Conservation (phyloP, 2,797 vertebrate genomes). For the Heliangelus exortis region DNA sequence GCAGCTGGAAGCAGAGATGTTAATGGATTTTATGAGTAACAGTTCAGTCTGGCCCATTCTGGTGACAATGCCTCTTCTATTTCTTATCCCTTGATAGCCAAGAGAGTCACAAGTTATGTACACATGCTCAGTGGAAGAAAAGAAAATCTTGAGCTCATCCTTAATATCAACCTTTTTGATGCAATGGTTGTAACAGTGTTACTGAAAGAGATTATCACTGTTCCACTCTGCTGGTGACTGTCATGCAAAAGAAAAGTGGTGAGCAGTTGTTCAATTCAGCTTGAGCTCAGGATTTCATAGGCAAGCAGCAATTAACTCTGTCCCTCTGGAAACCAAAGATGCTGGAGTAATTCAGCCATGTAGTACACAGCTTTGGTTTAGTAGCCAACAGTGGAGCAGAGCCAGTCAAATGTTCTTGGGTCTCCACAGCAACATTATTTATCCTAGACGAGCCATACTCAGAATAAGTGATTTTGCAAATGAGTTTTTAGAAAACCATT, state of each 20-base stretch:
- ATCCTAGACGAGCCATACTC: not conserved
- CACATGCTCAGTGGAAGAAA: not conserved
- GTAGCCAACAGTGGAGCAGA: not conserved
- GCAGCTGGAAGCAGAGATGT: not conserved
- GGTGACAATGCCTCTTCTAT: not conserved
- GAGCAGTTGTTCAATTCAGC: not conserved
- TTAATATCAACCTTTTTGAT: not conserved
- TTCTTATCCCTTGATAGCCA: not conserved
- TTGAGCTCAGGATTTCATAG: constrained; percentile 6
- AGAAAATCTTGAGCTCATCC: not conserved
- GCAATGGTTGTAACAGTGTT: not conserved
- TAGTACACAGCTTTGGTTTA: not conserved
- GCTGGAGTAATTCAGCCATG: not conserved
- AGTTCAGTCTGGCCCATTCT: not conserved
- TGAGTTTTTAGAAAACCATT: not conserved
- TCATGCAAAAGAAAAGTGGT: not conserved
- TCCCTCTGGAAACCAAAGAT: constrained; percentile 25
- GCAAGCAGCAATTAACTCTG: not conserved
- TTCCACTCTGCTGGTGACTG: not conserved
- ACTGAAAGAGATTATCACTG: not conserved
- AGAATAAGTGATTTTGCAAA: constrained; percentile 2
- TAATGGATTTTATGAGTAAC: not conserved
- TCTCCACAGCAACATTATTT: constrained; percentile 15
- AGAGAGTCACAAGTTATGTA: not conserved
- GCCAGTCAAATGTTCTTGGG: not conserved